Evolutionary conservation across 2,797 vertebrate genomes (phyloP).

Genomic region (Siniperca obscura): DNA sequence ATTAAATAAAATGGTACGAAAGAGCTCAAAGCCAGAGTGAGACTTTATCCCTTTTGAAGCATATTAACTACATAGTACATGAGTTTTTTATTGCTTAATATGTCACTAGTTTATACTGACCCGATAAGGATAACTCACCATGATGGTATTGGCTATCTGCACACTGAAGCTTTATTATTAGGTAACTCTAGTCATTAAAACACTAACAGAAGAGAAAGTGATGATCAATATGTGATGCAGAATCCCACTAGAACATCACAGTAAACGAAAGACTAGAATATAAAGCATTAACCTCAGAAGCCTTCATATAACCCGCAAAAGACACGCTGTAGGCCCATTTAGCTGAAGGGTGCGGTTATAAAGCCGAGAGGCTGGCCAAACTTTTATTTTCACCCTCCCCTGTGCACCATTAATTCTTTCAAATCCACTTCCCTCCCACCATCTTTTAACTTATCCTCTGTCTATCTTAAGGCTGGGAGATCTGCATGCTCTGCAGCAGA

Average conservation of each 20-base stretch:
- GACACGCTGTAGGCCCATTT: constrained; percentile 60
- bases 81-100: neutral
- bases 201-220: constrained; percentile 29
- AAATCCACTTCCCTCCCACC: constrained; percentile 65
- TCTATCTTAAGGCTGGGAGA: constrained; percentile 56
- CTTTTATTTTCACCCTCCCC: constrained; percentile 60
- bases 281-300: constrained; percentile 56
- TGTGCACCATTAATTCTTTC: constrained; percentile 66
- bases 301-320: constrained; percentile 51
- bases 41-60: neutral
- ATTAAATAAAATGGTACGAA: neutral
- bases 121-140: constrained; percentile 3
- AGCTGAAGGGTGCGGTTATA: constrained; percentile 59
- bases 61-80: neutral
- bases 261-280: constrained; percentile 50
- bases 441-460: constrained; percentile 55
- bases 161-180: constrained; percentile 32
- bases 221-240: constrained; percentile 51
- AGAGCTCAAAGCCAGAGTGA: neutral
- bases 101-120: neutral
- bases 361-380: constrained; percentile 60
- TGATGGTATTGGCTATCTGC: constrained; percentile 3
- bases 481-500: constrained; percentile 57
- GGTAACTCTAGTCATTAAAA: constrained; percentile 37
- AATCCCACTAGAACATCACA: constrained; percentile 31